Percentiles rank a stretch among this genome's conserved stretches.
These are phyloP conservation scores for Elgaria multicarinata DNA, from an alignment of 2,113 vertebrate genomes.

Conservation along the genomic window DNA sequence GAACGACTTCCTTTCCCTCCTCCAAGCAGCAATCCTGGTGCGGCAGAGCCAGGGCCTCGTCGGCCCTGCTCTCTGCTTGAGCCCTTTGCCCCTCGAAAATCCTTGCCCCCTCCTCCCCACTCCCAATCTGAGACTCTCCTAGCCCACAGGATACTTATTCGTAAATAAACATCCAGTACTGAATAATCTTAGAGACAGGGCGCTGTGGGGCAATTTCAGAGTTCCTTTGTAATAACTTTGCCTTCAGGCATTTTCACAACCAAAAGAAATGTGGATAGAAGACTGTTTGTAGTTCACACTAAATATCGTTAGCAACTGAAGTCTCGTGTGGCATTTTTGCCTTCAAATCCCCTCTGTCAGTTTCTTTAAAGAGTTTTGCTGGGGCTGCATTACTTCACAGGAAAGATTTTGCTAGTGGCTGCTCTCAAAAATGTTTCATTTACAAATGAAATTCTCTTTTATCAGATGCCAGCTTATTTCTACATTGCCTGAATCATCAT, in stretches of 20 bases:
- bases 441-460: conserved; percentile 44
- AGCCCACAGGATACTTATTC: background rate
- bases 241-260: conserved; percentile 36
- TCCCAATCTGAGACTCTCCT: background rate
- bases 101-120: background rate
- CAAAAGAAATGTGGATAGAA: conserved; percentile 35
- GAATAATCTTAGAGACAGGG: background rate
- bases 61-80: background rate
- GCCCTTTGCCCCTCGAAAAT: background rate
- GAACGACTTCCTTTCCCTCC: background rate
- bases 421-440: conserved; percentile 30
- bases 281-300: conserved; percentile 37
- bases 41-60: background rate
- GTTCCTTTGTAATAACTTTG: conserved; percentile 37
- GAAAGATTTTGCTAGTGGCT: conserved; percentile 1
- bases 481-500: conserved; percentile 5
- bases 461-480: conserved; percentile 15
- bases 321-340: conserved; percentile 23
- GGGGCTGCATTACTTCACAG: conserved; percentile 18
- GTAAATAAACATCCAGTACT: conserved; percentile 10
- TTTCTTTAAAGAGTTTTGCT: conserved; percentile 49
- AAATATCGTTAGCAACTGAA: conserved; percentile 28
- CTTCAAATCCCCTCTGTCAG: conserved; percentile 35
- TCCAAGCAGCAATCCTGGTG: background rate
- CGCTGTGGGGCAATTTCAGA: conserved; percentile 19